Conservation (phyloP, 2,113 vertebrate species). For the Corythornis vintsioides region DNA sequence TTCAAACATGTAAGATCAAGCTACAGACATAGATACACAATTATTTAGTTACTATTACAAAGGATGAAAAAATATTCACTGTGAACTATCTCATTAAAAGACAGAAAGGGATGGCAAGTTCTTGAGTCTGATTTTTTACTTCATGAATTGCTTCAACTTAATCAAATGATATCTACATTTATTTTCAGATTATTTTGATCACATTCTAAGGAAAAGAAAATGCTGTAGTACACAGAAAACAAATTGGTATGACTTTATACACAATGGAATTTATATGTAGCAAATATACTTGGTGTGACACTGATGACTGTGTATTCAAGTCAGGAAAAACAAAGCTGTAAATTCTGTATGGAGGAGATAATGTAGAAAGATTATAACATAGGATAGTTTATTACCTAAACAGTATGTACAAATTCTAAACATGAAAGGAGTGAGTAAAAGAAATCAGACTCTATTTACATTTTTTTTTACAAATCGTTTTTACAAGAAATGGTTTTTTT, state of each 20-base stretch:
- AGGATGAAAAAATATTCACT: not conserved
- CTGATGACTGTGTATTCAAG: not conserved
- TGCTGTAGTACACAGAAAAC: not conserved
- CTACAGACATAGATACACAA: not conserved
- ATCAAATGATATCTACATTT: not conserved
- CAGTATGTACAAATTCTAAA: constrained; percentile 91
- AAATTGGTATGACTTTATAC: not conserved
- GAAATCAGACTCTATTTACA: constrained; percentile 90
- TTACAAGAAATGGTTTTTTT: constrained; percentile 82
- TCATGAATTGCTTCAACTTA: not conserved
- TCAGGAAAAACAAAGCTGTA: not conserved
- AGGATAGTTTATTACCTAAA: constrained; percentile 89
- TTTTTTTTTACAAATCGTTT: constrained; percentile 90
- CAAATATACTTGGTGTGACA: not conserved
- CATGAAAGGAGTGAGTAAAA: constrained; percentile 85
- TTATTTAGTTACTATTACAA: not conserved
- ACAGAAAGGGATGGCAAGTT: not conserved
- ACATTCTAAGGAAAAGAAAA: not conserved
- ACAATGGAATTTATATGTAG: not conserved
- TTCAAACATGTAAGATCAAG: not conserved
- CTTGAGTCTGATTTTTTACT: not conserved
- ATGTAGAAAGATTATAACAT: not conserved
- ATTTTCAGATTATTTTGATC: not conserved
- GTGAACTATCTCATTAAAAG: not conserved
- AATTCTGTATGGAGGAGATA: not conserved